Percentiles rank a stretch among this genome's conserved stretches.
These are phyloP conservation scores for Mionectes olivaceus DNA, from an alignment of 2,797 vertebrate species.

Conservation along the genomic window DNA sequence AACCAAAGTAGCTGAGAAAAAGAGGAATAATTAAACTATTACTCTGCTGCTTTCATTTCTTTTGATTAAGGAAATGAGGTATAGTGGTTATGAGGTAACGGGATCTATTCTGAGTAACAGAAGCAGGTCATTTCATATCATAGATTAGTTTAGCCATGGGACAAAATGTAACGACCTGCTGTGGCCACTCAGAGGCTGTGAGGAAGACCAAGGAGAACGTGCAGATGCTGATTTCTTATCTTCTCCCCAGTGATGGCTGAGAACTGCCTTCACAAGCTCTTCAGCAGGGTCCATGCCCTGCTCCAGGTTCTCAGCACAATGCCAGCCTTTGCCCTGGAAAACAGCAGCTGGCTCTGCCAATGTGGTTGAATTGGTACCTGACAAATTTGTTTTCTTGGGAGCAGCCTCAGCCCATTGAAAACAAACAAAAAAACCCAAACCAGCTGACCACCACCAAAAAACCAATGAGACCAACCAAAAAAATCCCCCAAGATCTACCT, in stretches of 20 bases:
- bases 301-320: background rate
- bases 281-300: background rate
- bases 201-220: accelerated
- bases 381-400: background rate
- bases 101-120: background rate
- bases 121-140: background rate
- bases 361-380: accelerated
- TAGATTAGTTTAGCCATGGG: background rate
- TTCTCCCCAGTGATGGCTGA: accelerated
- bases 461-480: background rate
- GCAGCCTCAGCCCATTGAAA: background rate
- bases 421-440: no score
- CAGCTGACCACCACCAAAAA: background rate
- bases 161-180: background rate
- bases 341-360: background rate
- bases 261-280: background rate
- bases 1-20: background rate
- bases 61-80: background rate
- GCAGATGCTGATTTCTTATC: background rate
- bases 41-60: background rate
- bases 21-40: background rate
- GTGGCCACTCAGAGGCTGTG: background rate
- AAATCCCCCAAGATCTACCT: background rate
- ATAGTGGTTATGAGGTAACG: background rate
- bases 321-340: background rate